Evolutionary conservation across 2,113 vertebrate genomes (phyloP).

Genomic region (pig (Sus scrofa)): T2T-Sscrofa CM000824.6:86448501-86449000

Average conservation of each 20-base stretch:
- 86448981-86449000: background rate
- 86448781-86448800: background rate
- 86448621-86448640: background rate
- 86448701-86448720: background rate
- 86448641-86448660: background rate
- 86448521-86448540: background rate
- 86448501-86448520: no score
- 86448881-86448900: rapidly evolving
- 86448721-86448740: background rate
- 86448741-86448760: background rate
- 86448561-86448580: background rate
- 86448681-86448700: background rate
- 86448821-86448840: rapidly evolving
- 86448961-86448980: background rate
- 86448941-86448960: background rate
- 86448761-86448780: background rate
- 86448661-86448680: background rate
- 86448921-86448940: no score
- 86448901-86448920: no score
- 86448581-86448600: background rate
- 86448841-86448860: background rate
- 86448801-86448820: background rate
- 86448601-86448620: background rate
- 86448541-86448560: background rate
- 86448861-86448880: background rate